Evolutionary conservation across 1,140 invertebrate species (phyloP), one percentile per base, ranked within the genome.

Genomic region (Polyergus mexicanus): DNA sequence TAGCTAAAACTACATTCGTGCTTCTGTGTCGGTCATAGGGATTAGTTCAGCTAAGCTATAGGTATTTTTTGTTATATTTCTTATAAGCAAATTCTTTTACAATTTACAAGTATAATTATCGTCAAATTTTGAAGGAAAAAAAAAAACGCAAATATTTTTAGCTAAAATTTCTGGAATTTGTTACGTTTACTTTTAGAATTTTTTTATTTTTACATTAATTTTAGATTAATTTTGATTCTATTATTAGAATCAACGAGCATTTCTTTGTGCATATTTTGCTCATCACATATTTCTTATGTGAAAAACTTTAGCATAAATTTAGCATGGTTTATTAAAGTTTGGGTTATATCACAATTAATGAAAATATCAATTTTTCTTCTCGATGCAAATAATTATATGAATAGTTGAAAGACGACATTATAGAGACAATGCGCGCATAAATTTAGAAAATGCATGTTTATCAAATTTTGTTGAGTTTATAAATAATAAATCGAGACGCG

Each of bases 31-130:
- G 22, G 7, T 51, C 51, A 72, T 62, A 44, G 54, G 41, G 78
- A 83, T 83, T 74, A 83, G 68, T 83, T 72, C 38, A 74, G 54
- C 25, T 71, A 74, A n/a, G n/a, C n/a, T n/a, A n/a, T n/a, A 60
- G 60, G 25, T 60, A 83, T 28, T 83, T 83, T 62, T 81, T 60
- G 25, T 81, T 72, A 41, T 60, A 81, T 72, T 69, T 28, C 19
- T 72, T 28, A 32, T 72, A 19, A 44, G 38, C 1, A 28, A 22
- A 4, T n/a, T 44, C 38, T 60, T 60, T 19, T 10, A 28, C 5
- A 4, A 72, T 16, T 44, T 60, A 19, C 25, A 41, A 8, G 5
- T 7, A 58, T 25, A 47, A 81, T 3, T 13, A 32, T 32, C 13
- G 3, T 4, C 0, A 32, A 32, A 66, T 19, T 22, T 16, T 41